Evolutionary conservation across 2,113 vertebrate species (phyloP), one percentile per base, ranked within the genome.

Genomic region (Microtus richardsoni): DNA sequence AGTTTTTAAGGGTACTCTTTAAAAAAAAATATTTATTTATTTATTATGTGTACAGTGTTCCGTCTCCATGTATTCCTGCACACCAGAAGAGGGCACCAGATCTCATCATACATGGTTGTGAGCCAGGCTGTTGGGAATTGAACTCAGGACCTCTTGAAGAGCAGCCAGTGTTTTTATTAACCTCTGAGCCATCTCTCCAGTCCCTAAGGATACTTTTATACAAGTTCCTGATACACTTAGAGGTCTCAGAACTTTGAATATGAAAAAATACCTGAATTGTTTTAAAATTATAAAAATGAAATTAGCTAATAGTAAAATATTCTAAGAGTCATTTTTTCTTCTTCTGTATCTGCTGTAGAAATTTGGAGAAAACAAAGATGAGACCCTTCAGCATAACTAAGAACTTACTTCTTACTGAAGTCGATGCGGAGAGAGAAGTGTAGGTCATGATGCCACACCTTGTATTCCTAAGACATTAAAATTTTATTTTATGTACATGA

Each of bases 271-370:
- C 96, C 66, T 66, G 41, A 33, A 36, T 47, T 79, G 58, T 93
- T 93, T 89, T 91, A 64, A 95, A 94, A 62, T n/a, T 39, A 68
- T 7, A 14, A 60, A 86, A 26, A 36, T 89, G 94, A 79, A 95
- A 91, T 77, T 73, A 91, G 11, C 54, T 86, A 78, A 70, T 2
- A 90, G 49, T 58, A 80, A 82, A 88, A 88, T 58, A 80, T n/a
- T 60, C 44, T 77, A 41, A 44, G 60, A 54, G 21, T 58, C 71
- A 58, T 44, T 30, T 41, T 71, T 64, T 79, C 49, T 68, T 22
- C 78, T 5, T 80, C 22, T 8, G 0, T 26, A 41, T 91, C 60
- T 91, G n/a, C 52, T 52, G 0, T 68, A 73, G 70, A 41, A 91
- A 91, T 73, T 85, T 89, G 39, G 77, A 94, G 92, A 91, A 60